These are phyloP conservation scores for Eupithecia inturbata DNA, from an alignment of 2,888 invertebrate genomes.

Conservation along the genomic window DNA sequence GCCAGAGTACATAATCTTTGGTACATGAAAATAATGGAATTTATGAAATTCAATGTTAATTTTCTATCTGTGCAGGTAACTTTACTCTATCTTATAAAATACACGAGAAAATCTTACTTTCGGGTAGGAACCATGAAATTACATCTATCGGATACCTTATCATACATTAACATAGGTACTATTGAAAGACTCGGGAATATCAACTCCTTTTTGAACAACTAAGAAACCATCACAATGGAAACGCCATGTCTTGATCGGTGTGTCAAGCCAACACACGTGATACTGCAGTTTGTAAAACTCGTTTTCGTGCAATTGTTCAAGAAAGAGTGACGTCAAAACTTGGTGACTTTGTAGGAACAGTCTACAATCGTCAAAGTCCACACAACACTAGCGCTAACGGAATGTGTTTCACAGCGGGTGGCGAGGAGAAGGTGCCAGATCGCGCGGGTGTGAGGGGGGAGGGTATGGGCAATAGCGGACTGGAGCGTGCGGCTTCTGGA, in stretches of 20 bases:
- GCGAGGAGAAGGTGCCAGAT: slow-evolving; percentile 70
- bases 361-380: slow-evolving; percentile 17
- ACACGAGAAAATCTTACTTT: slow-evolving; percentile 63
- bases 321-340: neutral
- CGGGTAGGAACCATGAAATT: slow-evolving; percentile 81
- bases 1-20: slow-evolving; percentile 35
- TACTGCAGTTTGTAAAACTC: neutral
- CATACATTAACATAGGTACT: slow-evolving; percentile 44
- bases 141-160: slow-evolving; percentile 61
- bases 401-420: slow-evolving; percentile 69
- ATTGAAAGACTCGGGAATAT: neutral
- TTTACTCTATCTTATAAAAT: slow-evolving; percentile 65
- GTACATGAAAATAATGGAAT: slow-evolving; percentile 22
- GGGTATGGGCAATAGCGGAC: slow-evolving; percentile 86
- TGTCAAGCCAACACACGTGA: neutral
- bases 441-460: slow-evolving; percentile 71
- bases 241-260: neutral
- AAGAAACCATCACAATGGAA: neutral
- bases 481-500: slow-evolving; percentile 91
- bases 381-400: slow-evolving; percentile 34
- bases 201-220: neutral
- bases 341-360: slow-evolving; percentile 9
- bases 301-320: neutral
- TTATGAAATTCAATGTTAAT: slow-evolving; percentile 22
- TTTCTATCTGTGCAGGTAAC: slow-evolving; percentile 62